Conservation (phyloP, 2,888 invertebrate species). For the Nematopogon swammerdamellus region DNA sequence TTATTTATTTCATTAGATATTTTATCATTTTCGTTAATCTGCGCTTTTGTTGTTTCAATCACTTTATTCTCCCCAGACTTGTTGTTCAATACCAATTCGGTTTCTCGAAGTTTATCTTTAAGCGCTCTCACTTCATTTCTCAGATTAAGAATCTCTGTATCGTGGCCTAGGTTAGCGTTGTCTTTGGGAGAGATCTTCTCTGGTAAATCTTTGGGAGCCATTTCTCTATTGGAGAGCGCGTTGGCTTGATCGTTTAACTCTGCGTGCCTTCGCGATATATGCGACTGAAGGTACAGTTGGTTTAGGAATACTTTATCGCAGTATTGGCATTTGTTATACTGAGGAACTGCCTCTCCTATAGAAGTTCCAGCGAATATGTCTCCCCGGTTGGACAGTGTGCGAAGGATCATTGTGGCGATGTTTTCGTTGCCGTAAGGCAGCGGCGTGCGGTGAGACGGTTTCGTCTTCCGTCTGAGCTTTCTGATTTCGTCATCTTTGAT, state of each 20-base stretch:
- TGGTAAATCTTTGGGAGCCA: slow-evolving; percentile 25
- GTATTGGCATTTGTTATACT: slow-evolving; percentile 57
- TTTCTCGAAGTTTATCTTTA: background rate
- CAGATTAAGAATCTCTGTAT: background rate
- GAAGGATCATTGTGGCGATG: slow-evolving; percentile 44
- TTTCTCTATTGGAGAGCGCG: slow-evolving; percentile 14
- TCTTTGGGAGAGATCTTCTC: background rate
- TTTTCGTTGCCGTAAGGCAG: slow-evolving; percentile 42
- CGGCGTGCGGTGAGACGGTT: slow-evolving; percentile 25
- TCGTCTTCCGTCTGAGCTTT: slow-evolving; percentile 46
- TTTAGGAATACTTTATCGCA: slow-evolving; percentile 68
- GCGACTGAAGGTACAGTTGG: slow-evolving; percentile 61
- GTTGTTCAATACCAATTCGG: background rate
- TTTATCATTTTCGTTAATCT: slow-evolving; percentile 12
- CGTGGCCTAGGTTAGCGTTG: background rate
- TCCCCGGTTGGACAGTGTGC: slow-evolving; percentile 34
- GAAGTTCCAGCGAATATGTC: slow-evolving; percentile 29
- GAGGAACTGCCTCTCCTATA: slow-evolving; percentile 24
- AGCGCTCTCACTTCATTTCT: background rate
- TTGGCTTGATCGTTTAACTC: slow-evolving; percentile 9
- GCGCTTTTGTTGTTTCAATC: too few species aligned
- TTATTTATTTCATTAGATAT: slow-evolving; percentile 12
- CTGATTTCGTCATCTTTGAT: slow-evolving; percentile 49
- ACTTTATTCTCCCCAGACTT: too few species aligned
- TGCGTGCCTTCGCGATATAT: slow-evolving; percentile 58